A percentile compares a stretch with the other conserved stretches of the same genome.
These are phyloP conservation scores for Capreolus pygargus DNA, from an alignment of 2,113 vertebrate species.

Conservation along the genomic window DNA sequence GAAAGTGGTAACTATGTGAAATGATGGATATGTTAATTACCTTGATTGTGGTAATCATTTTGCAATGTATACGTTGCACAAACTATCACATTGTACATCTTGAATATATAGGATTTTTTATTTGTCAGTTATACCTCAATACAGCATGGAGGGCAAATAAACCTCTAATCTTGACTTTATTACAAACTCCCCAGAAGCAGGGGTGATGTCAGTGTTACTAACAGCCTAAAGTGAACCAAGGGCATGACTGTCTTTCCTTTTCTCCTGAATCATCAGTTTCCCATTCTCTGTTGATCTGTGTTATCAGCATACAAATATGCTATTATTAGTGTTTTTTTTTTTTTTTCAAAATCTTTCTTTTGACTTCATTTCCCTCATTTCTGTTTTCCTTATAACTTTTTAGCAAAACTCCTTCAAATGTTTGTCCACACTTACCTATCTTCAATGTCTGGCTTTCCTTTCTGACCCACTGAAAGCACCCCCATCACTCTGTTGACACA, in stretches of 20 bases:
- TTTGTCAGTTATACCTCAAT: not conserved
- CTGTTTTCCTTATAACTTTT: not conserved
- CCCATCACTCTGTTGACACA: not conserved
- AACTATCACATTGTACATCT: not conserved
- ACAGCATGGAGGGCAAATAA: not conserved
- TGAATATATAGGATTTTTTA: not conserved
- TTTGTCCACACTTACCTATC: not conserved
- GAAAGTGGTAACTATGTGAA: not conserved
- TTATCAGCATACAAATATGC: not conserved
- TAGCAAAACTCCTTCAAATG: not conserved
- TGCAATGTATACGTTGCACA: not conserved
- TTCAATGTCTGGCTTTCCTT: not conserved
- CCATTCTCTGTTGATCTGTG: not conserved
- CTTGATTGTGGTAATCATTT: not conserved
- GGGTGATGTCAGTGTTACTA: not conserved
- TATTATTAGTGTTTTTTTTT: not conserved
- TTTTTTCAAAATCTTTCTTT: not conserved
- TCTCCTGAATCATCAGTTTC: conserved; percentile 2
- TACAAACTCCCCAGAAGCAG: not conserved
- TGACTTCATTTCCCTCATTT: not conserved
- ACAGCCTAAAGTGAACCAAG: not conserved
- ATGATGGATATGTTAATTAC: not conserved
- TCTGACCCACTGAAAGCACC: not conserved
- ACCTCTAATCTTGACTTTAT: not conserved
- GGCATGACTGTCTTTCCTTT: not conserved